phyloP scores from a whole-genome alignment of 2,888 invertebrate species.

The Rotaria macrura region DNA sequence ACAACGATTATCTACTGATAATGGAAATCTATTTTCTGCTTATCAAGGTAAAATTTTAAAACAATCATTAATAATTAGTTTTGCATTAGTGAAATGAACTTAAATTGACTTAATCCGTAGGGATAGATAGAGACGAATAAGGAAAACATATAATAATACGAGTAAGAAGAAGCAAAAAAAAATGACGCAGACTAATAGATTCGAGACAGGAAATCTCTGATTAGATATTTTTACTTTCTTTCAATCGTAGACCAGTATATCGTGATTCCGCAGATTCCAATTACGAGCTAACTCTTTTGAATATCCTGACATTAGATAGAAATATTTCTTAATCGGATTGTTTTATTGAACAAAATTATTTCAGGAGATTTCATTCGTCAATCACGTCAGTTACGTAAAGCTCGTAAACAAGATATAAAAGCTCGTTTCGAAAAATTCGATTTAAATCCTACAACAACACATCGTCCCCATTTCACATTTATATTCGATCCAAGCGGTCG shows the following conservation, averaged over 20 bases:
- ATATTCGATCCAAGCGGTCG: conserved; percentile 96
- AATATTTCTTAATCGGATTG: neutral
- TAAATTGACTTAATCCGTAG: no score
- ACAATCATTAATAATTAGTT: no score
- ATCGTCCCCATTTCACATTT: conserved; percentile 58
- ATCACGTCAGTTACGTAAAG: conserved; percentile 17
- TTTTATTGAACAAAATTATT: neutral
- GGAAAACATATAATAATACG: no score
- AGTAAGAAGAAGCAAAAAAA: no score
- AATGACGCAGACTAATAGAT: no score
- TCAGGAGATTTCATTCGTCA: conserved; percentile 7
- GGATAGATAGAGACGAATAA: no score
- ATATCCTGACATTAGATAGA: neutral
- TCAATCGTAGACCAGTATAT: no score
- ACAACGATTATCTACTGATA: neutral
- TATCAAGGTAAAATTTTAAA: conserved; percentile 6
- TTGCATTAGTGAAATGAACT: no score
- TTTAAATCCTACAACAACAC: neutral
- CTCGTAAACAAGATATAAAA: conserved; percentile 20
- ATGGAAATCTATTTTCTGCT: neutral
- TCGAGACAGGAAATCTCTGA: no score
- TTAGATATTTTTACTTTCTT: no score
- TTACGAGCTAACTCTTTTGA: no score
- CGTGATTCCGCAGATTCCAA: no score
- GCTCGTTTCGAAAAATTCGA: conserved; percentile 19